Conservation (phyloP, 2,797 vertebrate species). For the Ctenopoma kingsleyae region DNA sequence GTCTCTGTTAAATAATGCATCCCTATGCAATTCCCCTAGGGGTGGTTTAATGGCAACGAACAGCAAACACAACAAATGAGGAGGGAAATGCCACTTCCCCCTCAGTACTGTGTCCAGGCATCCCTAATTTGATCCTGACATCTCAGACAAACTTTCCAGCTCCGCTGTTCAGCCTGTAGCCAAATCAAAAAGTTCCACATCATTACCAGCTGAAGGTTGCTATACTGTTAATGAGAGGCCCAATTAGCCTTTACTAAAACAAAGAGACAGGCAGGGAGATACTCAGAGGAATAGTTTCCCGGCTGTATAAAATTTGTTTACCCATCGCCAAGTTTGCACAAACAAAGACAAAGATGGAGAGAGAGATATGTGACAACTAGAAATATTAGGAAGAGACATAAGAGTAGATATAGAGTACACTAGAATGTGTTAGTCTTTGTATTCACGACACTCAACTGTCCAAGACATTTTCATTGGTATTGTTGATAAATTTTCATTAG, state of each 20-base stretch:
- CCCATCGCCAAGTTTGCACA: conserved; percentile 48
- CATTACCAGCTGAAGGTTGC: conserved; percentile 81
- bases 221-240: conserved; percentile 79
- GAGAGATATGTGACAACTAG: not conserved
- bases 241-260: conserved; percentile 77
- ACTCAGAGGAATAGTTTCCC: conserved; percentile 51
- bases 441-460: not conserved
- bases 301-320: conserved; percentile 64
- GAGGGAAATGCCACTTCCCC: conserved; percentile 18
- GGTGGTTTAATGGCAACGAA: conserved; percentile 47
- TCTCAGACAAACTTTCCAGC: conserved; percentile 35
- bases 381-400: not conserved
- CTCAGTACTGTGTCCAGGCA: conserved; percentile 31
- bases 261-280: conserved; percentile 38
- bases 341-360: not conserved
- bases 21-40: conserved; percentile 35
- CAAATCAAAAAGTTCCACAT: conserved; percentile 83
- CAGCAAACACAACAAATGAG: conserved; percentile 56
- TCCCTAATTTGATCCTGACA: conserved; percentile 54
- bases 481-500: not conserved
- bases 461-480: not conserved
- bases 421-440: not conserved
- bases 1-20: conserved; percentile 54
- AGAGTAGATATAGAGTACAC: not conserved
- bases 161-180: conserved; percentile 63